phyloP scores from a whole-genome alignment of 2,113 vertebrate genomes.

The Oxygymnocypris stewartii region DNA sequence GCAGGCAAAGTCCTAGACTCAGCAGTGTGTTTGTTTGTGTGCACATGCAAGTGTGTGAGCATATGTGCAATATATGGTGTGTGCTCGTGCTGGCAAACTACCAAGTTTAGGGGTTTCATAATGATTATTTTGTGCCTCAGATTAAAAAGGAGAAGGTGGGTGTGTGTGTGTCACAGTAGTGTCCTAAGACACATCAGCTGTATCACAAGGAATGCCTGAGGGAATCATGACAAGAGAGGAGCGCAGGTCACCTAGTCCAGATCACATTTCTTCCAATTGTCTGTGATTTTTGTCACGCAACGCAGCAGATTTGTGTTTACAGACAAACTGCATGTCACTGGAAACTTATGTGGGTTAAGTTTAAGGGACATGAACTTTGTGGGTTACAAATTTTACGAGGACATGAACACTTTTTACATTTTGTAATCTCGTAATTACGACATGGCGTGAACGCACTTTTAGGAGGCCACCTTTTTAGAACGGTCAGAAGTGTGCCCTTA shows the following conservation, averaged over 20 bases:
- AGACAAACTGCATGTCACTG: neutral
- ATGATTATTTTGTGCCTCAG: neutral
- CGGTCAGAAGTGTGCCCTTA: neutral
- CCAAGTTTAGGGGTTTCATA: constrained; percentile 27
- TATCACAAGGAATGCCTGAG: constrained; percentile 36
- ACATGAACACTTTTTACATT: too few relatives aligned
- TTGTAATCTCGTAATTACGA: too few relatives aligned
- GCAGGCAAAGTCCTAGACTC: constrained; percentile 30
- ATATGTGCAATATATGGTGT: constrained; percentile 6
- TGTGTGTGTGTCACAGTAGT: neutral
- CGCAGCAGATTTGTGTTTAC: neutral
- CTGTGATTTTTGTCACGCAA: neutral
- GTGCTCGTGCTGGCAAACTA: neutral
- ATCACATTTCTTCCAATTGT: neutral
- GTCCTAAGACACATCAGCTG: constrained; percentile 29
- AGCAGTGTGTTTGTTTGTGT: constrained; percentile 16
- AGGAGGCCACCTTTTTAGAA: neutral
- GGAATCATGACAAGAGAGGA: constrained; percentile 4
- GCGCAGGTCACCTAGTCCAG: neutral
- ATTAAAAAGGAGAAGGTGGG: constrained; percentile 8
- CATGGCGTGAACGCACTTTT: too few relatives aligned
- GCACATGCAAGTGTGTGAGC: constrained; percentile 1
- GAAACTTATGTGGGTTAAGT: neutral
- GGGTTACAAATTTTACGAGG: too few relatives aligned
- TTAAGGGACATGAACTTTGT: neutral